A percentile compares a stretch with the other conserved stretches of the same genome.
These are phyloP conservation scores for Cossypha caffra DNA, from an alignment of 2,797 vertebrate genomes.

Conservation along the genomic window DNA sequence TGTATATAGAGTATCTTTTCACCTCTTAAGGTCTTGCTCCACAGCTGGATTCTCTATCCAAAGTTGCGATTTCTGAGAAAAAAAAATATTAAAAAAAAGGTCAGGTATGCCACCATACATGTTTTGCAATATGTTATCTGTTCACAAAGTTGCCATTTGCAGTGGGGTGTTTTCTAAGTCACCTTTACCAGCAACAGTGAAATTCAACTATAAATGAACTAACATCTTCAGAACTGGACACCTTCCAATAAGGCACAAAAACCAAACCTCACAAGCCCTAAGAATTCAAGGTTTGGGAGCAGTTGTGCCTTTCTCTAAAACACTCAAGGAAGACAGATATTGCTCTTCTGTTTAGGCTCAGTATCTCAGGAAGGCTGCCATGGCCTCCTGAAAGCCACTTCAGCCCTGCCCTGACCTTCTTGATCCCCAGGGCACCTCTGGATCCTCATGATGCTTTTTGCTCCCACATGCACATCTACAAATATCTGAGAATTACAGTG, in stretches of 20 bases:
- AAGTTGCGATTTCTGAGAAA: neutral
- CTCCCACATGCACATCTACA: accelerated
- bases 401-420: neutral
- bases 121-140: neutral
- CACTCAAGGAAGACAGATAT: neutral
- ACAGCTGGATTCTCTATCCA: neutral
- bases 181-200: neutral
- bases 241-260: neutral
- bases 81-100: accelerated
- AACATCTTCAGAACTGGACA: neutral
- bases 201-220: neutral
- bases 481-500: neutral
- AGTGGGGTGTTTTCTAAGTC: neutral
- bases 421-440: neutral
- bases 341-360: neutral
- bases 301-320: neutral
- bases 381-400: neutral
- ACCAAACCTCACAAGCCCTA: accelerated
- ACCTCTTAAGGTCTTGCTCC: neutral
- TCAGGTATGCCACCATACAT: neutral
- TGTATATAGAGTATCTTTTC: neutral
- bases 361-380: neutral
- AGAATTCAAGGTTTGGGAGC: neutral
- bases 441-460: neutral
- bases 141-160: neutral